Conservation (phyloP, 1,140 invertebrate species). For the Ceratina calcarata region DNA sequence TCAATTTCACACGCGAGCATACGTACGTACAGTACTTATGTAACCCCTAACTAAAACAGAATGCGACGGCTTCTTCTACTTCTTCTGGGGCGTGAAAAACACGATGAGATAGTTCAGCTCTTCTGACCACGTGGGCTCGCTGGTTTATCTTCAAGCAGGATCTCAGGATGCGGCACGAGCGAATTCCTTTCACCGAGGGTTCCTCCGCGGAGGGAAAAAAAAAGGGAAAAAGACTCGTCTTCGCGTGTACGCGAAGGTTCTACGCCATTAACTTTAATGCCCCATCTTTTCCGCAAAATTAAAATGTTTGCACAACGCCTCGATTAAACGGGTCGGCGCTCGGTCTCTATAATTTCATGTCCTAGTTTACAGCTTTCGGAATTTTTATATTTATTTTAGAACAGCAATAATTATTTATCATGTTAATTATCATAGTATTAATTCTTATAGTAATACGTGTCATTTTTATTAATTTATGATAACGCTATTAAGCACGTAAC, state of each 20-base stretch:
- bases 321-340: background rate
- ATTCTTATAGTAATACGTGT: too few species aligned
- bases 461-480: too few species aligned
- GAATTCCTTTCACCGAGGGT: conserved; percentile 34
- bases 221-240: background rate
- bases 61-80: conserved; percentile 28
- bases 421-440: too few species aligned
- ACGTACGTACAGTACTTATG: conserved; percentile 1
- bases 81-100: conserved; percentile 40
- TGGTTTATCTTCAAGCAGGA: conserved; percentile 32
- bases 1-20: conserved; percentile 49
- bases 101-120: conserved; percentile 50
- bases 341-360: too few species aligned
- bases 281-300: background rate
- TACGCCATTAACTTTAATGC: conserved; percentile 11
- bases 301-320: background rate
- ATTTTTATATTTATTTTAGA: too few species aligned
- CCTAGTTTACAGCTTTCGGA: too few species aligned
- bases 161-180: conserved; percentile 27
- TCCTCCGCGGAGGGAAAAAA: conserved; percentile 5
- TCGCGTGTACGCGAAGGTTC: conserved; percentile 7
- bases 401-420: too few species aligned
- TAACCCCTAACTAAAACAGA: too few species aligned
- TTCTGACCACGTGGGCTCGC: conserved; percentile 41
- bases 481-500: too few species aligned